A percentile compares a stretch with the other conserved stretches of the same genome.
These are phyloP conservation scores for Leucoptera coffeella DNA, from an alignment of 2,888 invertebrate species.

Conservation along the genomic window DNA sequence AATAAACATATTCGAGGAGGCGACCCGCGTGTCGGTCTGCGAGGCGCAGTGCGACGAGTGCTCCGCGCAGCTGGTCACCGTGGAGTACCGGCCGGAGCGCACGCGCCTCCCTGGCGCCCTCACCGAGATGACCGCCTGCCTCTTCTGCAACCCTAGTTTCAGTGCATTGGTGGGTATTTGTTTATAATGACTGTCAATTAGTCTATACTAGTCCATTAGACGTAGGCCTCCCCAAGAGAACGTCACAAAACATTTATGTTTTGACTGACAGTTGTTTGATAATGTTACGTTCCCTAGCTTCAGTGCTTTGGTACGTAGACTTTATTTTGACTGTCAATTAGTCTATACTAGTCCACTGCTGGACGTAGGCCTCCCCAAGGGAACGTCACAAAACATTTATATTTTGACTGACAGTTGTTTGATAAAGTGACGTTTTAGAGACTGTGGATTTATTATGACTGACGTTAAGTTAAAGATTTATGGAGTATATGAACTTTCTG, in stretches of 20 bases:
- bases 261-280: too few species aligned
- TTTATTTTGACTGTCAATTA: too few species aligned
- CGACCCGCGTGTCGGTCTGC: conserved; percentile 77
- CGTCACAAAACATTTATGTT: conserved; percentile 92
- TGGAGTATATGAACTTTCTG: too few species aligned
- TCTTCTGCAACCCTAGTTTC: conserved; percentile 84
- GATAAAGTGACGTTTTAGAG: too few species aligned
- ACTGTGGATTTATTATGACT: too few species aligned
- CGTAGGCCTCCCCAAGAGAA: conserved; percentile 70
- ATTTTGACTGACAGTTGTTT: too few species aligned
- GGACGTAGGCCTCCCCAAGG: too few species aligned
- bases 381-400: too few species aligned
- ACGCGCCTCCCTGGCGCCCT: conserved; percentile 68
- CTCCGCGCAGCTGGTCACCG: conserved; percentile 76
- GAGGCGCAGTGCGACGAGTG: conserved; percentile 67
- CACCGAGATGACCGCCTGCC: conserved; percentile 80
- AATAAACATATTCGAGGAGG: conserved; percentile 91
- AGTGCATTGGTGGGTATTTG: conserved; percentile 54
- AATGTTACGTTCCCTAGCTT: conserved; percentile 74
- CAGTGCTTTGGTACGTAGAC: conserved; percentile 41
- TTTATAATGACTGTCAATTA: too few species aligned
- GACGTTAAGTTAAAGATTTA: too few species aligned
- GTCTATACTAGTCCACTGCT: too few species aligned
- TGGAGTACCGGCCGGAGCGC: conserved; percentile 78
- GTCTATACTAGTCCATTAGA: conserved; percentile 81